phyloP scores from a whole-genome alignment of 2,113 vertebrate genomes.

The Boleophthalmus pectinirostris region DNA sequence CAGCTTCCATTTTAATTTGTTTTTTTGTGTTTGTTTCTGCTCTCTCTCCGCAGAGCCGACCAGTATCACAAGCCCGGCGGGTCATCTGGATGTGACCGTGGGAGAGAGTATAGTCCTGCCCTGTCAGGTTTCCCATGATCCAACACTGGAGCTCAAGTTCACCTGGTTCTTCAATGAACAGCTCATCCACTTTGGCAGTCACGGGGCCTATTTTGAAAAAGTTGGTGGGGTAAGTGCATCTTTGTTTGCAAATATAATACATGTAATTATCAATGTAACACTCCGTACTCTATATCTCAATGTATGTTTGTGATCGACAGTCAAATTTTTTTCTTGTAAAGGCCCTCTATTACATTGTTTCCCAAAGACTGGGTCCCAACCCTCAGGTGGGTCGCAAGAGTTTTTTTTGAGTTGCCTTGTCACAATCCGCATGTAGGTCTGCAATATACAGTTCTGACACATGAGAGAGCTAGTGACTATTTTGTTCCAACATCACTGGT shows the following conservation, averaged over 20 bases:
- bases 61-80: constrained; percentile 85
- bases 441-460: no score
- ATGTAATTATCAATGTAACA: neutral
- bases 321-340: no score
- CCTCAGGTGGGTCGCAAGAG: no score
- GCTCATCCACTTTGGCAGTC: constrained; percentile 89
- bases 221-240: constrained; percentile 89
- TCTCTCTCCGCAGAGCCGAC: constrained; percentile 82
- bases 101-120: constrained; percentile 96
- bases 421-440: no score
- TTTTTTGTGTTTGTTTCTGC: constrained; percentile 7
- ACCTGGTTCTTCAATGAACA: constrained; percentile 94
- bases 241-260: neutral
- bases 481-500: no score
- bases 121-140: constrained; percentile 93
- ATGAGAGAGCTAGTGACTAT: no score
- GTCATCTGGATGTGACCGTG: constrained; percentile 92
- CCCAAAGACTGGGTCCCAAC: no score
- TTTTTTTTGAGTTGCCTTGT: no score
- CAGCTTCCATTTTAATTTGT: constrained; percentile 8
- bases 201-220: constrained; percentile 92
- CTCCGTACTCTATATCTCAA: no score
- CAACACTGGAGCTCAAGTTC: constrained; percentile 89
- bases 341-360: no score
- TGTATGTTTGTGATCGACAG: no score